phyloP scores from a whole-genome alignment of 2,797 vertebrate species.

The Leptodactylus fallax region DNA sequence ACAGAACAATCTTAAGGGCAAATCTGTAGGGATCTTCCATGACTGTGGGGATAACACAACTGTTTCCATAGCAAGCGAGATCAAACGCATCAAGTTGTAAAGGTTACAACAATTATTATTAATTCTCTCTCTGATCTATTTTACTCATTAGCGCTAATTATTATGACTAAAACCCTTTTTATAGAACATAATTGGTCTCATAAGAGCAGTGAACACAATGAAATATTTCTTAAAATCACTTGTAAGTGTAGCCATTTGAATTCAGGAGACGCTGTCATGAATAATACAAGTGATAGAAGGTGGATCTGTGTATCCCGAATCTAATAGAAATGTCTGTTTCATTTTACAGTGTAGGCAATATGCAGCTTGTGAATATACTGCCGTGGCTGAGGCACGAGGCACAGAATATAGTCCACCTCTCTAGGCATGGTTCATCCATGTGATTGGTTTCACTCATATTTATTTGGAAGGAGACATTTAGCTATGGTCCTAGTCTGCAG shows the following conservation, averaged over 20 bases:
- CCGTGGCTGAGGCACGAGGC: background rate
- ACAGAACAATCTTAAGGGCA: background rate
- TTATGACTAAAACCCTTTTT: constrained; percentile 50
- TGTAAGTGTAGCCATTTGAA: constrained; percentile 34
- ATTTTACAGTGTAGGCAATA: background rate
- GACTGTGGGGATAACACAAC: constrained; percentile 36
- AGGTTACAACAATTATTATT: constrained; percentile 54
- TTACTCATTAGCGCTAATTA: constrained; percentile 52
- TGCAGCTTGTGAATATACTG: no score
- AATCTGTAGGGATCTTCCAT: constrained; percentile 16
- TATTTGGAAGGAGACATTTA: background rate
- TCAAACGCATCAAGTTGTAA: constrained; percentile 47
- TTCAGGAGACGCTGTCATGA: constrained; percentile 11
- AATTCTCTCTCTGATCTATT: constrained; percentile 52
- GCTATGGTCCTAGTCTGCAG: background rate
- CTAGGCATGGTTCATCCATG: background rate
- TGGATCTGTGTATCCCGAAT: background rate
- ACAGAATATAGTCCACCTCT: background rate
- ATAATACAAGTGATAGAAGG: constrained; percentile 31
- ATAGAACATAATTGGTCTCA: constrained; percentile 58
- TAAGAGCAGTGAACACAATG: constrained; percentile 49
- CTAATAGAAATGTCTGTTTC: background rate
- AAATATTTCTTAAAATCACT: constrained; percentile 46
- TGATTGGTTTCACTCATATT: background rate
- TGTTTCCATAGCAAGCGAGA: constrained; percentile 34